These are phyloP conservation scores for Emys orbicularis DNA, from an alignment of 2,797 vertebrate genomes.

Conservation along the genomic window DNA sequence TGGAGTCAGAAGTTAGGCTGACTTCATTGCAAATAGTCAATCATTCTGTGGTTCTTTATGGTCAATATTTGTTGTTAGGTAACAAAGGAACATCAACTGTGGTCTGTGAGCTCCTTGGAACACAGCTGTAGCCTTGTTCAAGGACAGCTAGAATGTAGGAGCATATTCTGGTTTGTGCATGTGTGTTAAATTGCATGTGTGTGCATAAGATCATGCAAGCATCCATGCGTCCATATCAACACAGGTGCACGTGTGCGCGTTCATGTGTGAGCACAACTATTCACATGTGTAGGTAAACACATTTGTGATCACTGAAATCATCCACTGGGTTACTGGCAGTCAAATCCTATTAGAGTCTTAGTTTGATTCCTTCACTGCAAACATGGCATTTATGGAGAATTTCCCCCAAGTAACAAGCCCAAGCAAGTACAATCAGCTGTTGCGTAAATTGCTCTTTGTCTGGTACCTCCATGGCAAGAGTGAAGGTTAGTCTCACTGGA, in stretches of 20 bases:
- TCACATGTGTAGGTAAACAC: fast-evolving
- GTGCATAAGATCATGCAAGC: not conserved
- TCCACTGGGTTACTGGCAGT: not conserved
- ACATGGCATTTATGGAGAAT: not conserved
- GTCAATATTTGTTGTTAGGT: fast-evolving
- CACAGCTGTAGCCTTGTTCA: not conserved
- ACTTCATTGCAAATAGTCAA: fast-evolving
- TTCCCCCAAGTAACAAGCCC: not conserved
- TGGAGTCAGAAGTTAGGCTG: fast-evolving
- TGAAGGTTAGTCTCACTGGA: not conserved
- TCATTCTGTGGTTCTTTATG: fast-evolving
- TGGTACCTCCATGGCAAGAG: not conserved
- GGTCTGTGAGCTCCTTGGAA: not conserved
- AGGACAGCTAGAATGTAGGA: not conserved
- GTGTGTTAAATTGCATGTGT: not conserved
- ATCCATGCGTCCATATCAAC: not conserved
- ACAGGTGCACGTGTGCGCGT: fast-evolving
- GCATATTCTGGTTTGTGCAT: not conserved
- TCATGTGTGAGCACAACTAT: fast-evolving
- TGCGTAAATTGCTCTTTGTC: not conserved
- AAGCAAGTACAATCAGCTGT: not conserved
- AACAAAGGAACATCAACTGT: not conserved
- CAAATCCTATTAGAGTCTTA: not conserved
- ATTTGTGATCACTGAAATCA: not conserved
- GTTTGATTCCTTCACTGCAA: not conserved